Evolutionary conservation across 2,113 vertebrate genomes (phyloP).

Genomic region (Dromiciops gliroides): DNA sequence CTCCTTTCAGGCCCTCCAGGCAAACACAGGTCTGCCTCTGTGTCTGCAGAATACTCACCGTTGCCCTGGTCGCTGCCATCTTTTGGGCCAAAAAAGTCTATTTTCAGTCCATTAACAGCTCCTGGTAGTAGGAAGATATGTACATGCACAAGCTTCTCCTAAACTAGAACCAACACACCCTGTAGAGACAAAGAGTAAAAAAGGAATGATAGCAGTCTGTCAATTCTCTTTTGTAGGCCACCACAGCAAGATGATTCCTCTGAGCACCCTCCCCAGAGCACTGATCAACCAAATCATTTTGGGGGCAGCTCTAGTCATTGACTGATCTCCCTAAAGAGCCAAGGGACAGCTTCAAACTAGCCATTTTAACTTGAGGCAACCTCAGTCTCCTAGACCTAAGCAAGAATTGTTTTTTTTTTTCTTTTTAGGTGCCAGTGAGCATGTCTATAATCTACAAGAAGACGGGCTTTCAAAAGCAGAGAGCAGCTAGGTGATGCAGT

Average conservation of each 20-base stretch:
- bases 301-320: not conserved
- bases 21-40: not conserved
- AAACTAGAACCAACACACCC: not conserved
- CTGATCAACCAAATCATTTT: not conserved
- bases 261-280: not conserved
- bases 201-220: not conserved
- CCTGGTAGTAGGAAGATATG: not conserved
- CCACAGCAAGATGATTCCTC: not conserved
- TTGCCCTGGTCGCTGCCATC: not conserved
- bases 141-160: not conserved
- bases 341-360: not conserved
- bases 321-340: not conserved
- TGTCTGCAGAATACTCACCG: not conserved
- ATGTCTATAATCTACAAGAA: not conserved
- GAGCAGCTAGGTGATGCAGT: too few species aligned
- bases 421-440: not conserved
- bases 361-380: not conserved
- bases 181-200: not conserved
- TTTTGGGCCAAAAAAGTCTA: not conserved
- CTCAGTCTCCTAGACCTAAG: not conserved
- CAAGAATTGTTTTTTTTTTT: not conserved
- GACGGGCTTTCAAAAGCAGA: not conserved
- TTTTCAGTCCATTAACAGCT: not conserved
- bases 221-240: not conserved
- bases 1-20: not conserved